phyloP scores from a whole-genome alignment of 2,797 vertebrate species.

The Chelmon rostratus region DNA sequence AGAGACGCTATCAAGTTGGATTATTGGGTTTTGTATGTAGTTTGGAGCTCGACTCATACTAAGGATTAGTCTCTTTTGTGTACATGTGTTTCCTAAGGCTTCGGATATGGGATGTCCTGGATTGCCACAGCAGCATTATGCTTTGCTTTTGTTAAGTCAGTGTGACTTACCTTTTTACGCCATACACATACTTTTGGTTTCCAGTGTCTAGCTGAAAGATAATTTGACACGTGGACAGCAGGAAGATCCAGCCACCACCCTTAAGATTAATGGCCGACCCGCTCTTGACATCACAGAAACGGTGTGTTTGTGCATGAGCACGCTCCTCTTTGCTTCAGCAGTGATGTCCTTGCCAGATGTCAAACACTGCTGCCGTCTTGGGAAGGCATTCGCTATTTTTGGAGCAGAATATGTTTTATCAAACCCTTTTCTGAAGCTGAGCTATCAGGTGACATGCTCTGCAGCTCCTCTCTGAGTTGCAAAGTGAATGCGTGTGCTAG shows the following conservation, averaged over 20 bases:
- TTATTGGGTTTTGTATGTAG: background rate
- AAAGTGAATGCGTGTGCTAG: constrained; percentile 4
- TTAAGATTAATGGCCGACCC: background rate
- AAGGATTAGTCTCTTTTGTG: background rate
- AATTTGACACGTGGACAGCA: background rate
- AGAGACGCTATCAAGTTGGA: background rate
- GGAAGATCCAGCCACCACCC: background rate
- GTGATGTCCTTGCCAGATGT: constrained; percentile 31
- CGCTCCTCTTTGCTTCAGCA: background rate
- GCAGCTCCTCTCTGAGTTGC: constrained; percentile 41
- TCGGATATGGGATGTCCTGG: background rate
- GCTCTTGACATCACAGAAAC: constrained; percentile 1
- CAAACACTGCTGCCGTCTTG: constrained; percentile 21
- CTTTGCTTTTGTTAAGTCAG: background rate
- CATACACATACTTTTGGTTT: background rate
- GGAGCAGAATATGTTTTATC: constrained; percentile 64
- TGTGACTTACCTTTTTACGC: background rate
- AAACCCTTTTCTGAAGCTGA: constrained; percentile 42
- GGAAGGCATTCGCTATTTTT: constrained; percentile 51
- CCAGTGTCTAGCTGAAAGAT: background rate
- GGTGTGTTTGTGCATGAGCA: background rate
- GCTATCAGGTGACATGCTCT: constrained; percentile 51
- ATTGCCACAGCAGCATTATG: background rate
- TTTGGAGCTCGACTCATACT: background rate
- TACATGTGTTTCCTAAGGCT: background rate